Conservation (phyloP, 1,140 invertebrate genomes). For the Brachionus rubens region DNA sequence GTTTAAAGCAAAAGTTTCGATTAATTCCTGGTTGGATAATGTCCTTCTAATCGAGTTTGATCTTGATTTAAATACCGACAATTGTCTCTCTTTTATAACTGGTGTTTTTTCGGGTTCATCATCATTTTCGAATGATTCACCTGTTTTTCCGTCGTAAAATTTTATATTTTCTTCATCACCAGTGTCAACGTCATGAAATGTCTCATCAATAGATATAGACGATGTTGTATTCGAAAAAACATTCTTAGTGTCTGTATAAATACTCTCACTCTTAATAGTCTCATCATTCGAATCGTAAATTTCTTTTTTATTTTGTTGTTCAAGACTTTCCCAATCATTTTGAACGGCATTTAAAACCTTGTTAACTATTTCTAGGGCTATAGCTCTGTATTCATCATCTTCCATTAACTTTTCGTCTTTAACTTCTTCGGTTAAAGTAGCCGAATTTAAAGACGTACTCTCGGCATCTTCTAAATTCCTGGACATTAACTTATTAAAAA, state of each 20-base stretch:
- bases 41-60: not conserved
- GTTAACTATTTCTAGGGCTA: conserved; percentile 9
- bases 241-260: conserved; percentile 9
- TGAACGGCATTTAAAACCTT: not conserved
- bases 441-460: not conserved
- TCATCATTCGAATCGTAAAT: not conserved
- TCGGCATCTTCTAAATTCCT: conserved; percentile 16
- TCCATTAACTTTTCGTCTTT: not conserved
- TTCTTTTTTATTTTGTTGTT: not conserved
- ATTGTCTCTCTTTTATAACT: not conserved
- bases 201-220: conserved; percentile 12
- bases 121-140: not conserved
- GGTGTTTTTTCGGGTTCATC: not conserved
- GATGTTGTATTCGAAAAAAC: conserved; percentile 10
- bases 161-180: not conserved
- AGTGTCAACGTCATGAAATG: not conserved
- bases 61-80: no score
- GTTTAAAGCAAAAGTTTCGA: conserved; percentile 46
- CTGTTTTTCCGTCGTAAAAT: conserved; percentile 4
- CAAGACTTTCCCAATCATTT: conserved; percentile 1
- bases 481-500: conserved; percentile 15
- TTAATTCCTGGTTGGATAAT: conserved; percentile 46
- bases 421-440: not conserved
- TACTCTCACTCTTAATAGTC: conserved; percentile 1
- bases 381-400: not conserved